Evolutionary conservation across 1,140 invertebrate species (phyloP).

Genomic region (Drosophila dunni): DNA sequence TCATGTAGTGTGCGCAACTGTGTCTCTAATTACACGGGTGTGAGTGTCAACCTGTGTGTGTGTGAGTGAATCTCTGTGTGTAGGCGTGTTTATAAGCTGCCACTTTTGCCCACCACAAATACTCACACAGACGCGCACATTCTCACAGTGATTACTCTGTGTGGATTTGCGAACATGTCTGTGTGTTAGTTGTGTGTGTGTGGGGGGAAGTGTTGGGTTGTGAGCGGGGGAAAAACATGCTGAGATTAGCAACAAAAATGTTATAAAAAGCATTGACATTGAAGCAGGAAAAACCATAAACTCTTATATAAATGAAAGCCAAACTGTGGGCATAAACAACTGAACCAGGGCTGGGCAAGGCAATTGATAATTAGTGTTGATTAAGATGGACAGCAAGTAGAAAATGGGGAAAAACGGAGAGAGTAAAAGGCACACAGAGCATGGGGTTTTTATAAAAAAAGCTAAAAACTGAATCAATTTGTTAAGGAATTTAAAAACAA

Average conservation of each 20-base stretch:
- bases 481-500: no score
- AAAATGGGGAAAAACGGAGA: no score
- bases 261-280: conserved; percentile 62
- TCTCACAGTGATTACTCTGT: conserved; percentile 19
- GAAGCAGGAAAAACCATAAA: conserved; percentile 33
- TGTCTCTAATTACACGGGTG: conserved; percentile 69
- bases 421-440: no score
- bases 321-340: conserved; percentile 11
- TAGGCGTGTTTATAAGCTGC: conserved; percentile 25
- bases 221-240: conserved; percentile 7
- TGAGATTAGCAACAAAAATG: conserved; percentile 56
- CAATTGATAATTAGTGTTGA: conserved; percentile 13
- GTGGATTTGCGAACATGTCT: conserved; percentile 5
- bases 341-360: conserved; percentile 14
- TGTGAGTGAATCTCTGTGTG: conserved; percentile 5
- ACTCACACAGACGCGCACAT: conserved; percentile 27
- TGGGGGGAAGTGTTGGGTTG: neutral
- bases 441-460: no score
- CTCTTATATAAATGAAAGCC: conserved; percentile 35
- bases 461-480: no score
- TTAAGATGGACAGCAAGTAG: neutral
- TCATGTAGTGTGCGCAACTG: conserved; percentile 44
- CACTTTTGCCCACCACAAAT: conserved; percentile 43
- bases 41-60: conserved; percentile 20
- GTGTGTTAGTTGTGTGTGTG: neutral